Base-by-base conservation (phyloP, 2,797 vertebrate species). In the Etheostoma perlongum region DNA sequence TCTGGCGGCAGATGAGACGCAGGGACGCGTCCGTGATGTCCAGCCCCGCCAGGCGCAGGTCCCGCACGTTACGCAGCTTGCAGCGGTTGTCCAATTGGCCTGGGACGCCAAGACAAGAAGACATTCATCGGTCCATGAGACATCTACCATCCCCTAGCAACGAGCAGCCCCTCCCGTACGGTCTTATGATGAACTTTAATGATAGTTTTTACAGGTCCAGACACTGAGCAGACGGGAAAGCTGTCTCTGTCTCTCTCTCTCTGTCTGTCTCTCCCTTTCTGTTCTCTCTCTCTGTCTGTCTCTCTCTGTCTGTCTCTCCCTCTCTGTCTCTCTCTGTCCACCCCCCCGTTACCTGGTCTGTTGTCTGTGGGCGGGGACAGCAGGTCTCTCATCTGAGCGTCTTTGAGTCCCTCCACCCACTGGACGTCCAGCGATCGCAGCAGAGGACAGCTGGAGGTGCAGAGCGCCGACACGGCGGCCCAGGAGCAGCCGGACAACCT, bases 341-440 rank as follows among this genome's bases (percentile, higher is more conserved):
- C 27, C 27, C 27, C 27, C 27, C 27, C 25, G 25, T 27, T 78
- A 98, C 97, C 97, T 95, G 98, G 97, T 86, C 97, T 95, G 92
- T 98, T 98, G 88, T 99, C 97, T 6, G 97, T 98, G 52, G 97
- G 97, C 0, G 97, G 97, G 0, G 98, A 98, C 58, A 99, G 90
- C 47, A 99, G 96, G 88, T 99, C 98, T 90, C 96, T 96, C 96
- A 99, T 98, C 93, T 99, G 98, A 78, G 97, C 95, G 4, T 99
- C 98, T 91, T 98, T 99, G 46, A 99, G 95, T 49, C 98, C 98
- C 93, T 99, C 98, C 27, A 98, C 98, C 98, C 98, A 99, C 92
- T 98, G 97, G 79, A 98, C 95, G 6, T 99, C 97, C 86, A 99
- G 91, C 13, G 95, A 96, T 77, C 97, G 95, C 81, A 99, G 95